Percentiles rank a stretch among this genome's conserved stretches.
These are phyloP conservation scores for Eulithis prunata DNA, from an alignment of 2,888 invertebrate species.

Conservation along the genomic window DNA sequence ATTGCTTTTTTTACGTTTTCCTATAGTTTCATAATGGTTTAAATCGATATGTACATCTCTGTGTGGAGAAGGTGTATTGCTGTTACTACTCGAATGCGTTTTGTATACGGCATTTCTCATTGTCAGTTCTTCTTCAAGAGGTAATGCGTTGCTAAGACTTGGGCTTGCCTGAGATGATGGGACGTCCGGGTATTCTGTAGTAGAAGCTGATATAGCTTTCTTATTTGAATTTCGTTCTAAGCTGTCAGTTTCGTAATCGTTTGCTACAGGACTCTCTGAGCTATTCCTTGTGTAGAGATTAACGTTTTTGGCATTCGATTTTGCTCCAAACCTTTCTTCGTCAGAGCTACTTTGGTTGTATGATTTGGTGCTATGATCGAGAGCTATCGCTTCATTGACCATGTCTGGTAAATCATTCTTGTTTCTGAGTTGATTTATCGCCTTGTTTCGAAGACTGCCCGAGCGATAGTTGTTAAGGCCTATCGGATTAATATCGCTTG, in stretches of 20 bases:
- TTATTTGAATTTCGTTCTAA: constrained; percentile 85
- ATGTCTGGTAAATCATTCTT: constrained; percentile 84
- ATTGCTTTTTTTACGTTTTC: constrained; percentile 39
- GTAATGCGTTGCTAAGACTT: constrained; percentile 88
- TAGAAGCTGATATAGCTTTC: constrained; percentile 84
- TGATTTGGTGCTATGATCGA: constrained; percentile 76
- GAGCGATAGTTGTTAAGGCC: constrained; percentile 58
- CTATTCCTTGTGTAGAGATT: constrained; percentile 63
- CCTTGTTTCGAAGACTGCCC: constrained; percentile 56
- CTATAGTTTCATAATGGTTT: constrained; percentile 77
- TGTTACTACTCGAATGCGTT: constrained; percentile 83
- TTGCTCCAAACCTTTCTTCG: constrained; percentile 72
- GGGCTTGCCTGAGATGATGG: constrained; percentile 89
- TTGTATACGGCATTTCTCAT: constrained; percentile 91
- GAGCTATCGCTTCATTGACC: constrained; percentile 87
- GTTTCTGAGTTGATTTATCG: constrained; percentile 57
- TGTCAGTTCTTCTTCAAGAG: constrained; percentile 91
- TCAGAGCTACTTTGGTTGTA: constrained; percentile 74
- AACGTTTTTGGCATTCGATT: constrained; percentile 43
- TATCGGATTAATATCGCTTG: constrained; percentile 66
- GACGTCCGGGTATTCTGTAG: constrained; percentile 86
- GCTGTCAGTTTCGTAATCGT: constrained; percentile 90
- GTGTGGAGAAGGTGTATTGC: constrained; percentile 76
- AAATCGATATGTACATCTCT: constrained; percentile 61
- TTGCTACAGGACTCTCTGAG: constrained; percentile 73